These are phyloP conservation scores for Hermodice carunculata DNA, from an alignment of 2,888 invertebrate genomes.

Conservation along the genomic window DNA sequence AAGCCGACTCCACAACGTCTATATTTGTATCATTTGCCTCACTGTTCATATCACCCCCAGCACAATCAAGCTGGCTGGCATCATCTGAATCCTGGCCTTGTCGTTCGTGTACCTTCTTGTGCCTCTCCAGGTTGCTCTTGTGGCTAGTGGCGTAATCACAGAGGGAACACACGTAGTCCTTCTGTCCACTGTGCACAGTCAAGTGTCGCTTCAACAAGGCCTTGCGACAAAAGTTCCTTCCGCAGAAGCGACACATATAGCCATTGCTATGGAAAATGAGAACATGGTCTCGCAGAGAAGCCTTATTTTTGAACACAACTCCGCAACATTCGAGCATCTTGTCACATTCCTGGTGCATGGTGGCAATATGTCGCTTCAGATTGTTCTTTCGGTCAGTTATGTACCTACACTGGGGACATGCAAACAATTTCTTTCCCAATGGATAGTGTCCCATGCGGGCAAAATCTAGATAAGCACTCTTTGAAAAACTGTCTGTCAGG, in stretches of 20 bases:
- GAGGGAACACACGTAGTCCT: constrained; percentile 67
- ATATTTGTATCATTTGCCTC: too few species aligned
- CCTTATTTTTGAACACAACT: constrained; percentile 65
- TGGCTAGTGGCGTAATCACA: constrained; percentile 71
- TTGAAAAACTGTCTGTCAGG: constrained; percentile 15
- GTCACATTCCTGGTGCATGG: constrained; percentile 67
- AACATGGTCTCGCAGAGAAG: constrained; percentile 68
- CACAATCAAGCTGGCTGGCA: too few species aligned
- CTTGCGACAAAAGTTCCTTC: constrained; percentile 69
- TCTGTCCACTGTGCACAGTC: constrained; percentile 70
- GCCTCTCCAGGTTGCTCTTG: constrained; percentile 70
- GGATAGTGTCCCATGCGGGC: constrained; percentile 25
- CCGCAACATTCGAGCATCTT: constrained; percentile 67
- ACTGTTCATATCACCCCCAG: too few species aligned
- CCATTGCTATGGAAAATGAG: constrained; percentile 66
- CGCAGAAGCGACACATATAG: constrained; percentile 67
- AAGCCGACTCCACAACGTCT: too few species aligned
- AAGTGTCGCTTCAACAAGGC: constrained; percentile 70
- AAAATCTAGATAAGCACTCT: constrained; percentile 14
- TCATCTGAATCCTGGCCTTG: constrained; percentile 13
- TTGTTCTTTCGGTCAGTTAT: constrained; percentile 69
- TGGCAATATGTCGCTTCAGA: constrained; percentile 68
- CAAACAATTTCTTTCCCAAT: constrained; percentile 44
- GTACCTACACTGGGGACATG: constrained; percentile 63
- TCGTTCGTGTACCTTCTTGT: constrained; percentile 63